A percentile compares a stretch with the other conserved stretches of the same genome.
Conservation (phyloP, 2,888 invertebrate species). For the Falcaria lacertinaria region DNA sequence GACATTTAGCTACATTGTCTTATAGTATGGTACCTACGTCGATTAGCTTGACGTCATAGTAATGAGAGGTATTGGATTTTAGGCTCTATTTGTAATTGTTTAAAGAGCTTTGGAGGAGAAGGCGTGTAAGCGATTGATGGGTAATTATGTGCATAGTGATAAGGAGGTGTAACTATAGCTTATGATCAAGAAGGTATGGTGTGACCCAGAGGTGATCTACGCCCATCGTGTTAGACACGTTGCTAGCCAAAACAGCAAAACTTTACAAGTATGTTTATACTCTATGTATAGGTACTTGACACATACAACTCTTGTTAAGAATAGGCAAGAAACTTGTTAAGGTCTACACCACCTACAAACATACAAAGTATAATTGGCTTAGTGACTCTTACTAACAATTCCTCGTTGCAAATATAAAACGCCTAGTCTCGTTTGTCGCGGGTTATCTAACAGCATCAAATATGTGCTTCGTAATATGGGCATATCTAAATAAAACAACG, state of each 20-base stretch:
- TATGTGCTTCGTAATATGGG: background rate
- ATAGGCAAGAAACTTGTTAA: background rate
- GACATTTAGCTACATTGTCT: no score
- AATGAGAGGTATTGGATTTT: background rate
- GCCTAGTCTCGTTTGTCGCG: background rate
- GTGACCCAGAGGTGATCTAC: conserved; percentile 44
- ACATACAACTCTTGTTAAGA: no score
- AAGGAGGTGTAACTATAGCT: conserved; percentile 8
- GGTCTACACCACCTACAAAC: background rate
- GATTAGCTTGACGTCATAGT: background rate
- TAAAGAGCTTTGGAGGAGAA: background rate
- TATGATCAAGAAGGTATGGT: conserved; percentile 19
- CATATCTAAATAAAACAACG: conserved; percentile 23
- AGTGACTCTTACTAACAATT: background rate
- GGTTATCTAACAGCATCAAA: background rate
- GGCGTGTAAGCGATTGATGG: background rate
- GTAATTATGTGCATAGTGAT: conserved; percentile 8
- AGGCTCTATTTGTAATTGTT: background rate
- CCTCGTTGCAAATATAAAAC: background rate
- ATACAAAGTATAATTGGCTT: background rate
- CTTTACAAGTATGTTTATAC: no score
- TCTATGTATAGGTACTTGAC: no score
- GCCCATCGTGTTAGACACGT: conserved; percentile 22
- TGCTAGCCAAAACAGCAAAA: conserved; percentile 7
- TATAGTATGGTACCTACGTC: no score